Percentiles rank a stretch among this genome's conserved stretches.
These are phyloP conservation scores for Choristoneura fumiferana DNA, from an alignment of 1,140 invertebrate genomes.

Conservation along the genomic window DNA sequence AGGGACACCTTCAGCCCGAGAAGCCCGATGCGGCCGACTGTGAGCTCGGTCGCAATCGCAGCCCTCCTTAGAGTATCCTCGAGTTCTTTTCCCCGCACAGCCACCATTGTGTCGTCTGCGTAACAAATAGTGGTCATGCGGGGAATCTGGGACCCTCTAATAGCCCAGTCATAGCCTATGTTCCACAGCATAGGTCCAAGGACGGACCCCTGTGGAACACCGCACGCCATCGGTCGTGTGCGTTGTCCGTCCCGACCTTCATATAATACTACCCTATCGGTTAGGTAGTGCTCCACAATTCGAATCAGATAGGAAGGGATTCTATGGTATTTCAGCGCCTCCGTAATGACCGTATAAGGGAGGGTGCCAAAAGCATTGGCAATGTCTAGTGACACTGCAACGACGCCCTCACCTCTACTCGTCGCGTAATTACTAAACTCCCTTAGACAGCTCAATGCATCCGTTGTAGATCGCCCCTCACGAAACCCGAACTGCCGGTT, in stretches of 20 bases:
- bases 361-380: background rate
- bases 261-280: background rate
- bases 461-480: too few relatives aligned
- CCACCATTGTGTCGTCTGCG: background rate
- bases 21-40: slow-evolving; percentile 10
- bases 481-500: too few relatives aligned
- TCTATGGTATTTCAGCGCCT: slow-evolving; percentile 1
- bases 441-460: too few relatives aligned
- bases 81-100: too few relatives aligned
- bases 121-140: background rate
- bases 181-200: background rate
- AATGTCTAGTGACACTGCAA: too few relatives aligned
- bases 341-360: background rate
- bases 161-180: background rate
- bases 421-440: too few relatives aligned
- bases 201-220: background rate
- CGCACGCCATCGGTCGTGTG: background rate
- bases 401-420: too few relatives aligned
- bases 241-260: background rate
- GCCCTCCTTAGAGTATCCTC: slow-evolving; percentile 15
- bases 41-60: slow-evolving; percentile 1
- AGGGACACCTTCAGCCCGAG: slow-evolving; percentile 27
- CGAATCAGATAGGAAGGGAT: slow-evolving; percentile 19
- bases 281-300: background rate
- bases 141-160: too few relatives aligned